These are phyloP conservation scores for Drosophila infuscata DNA, from an alignment of 2,888 invertebrate species.

Conservation along the genomic window DNA sequence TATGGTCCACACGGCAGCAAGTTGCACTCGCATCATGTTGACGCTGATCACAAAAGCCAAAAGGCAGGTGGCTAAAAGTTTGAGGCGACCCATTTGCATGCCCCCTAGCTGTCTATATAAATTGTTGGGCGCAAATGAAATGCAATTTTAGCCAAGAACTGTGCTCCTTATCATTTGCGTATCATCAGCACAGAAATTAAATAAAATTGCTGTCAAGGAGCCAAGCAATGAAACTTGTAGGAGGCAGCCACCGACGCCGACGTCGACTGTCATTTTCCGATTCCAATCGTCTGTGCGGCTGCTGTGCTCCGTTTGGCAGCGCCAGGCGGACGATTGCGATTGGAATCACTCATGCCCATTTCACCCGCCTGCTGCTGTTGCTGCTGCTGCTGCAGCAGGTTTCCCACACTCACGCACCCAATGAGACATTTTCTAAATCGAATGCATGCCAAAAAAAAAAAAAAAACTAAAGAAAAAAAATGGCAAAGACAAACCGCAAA, in stretches of 20 bases:
- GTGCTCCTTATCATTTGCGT: conserved; percentile 67
- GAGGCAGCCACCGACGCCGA: conserved; percentile 59
- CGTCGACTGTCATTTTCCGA: conserved; percentile 54
- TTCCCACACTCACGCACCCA: conserved; percentile 78
- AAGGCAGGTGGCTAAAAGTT: conserved; percentile 36
- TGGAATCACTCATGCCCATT: conserved; percentile 70
- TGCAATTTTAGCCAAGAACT: conserved; percentile 65
- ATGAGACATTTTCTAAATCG: conserved; percentile 76
- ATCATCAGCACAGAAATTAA: conserved; percentile 70
- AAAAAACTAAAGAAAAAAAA: conserved; percentile 36
- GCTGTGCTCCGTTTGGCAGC: conserved; percentile 79
- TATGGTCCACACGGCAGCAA: conserved; percentile 58
- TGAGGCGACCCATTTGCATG: conserved; percentile 57
- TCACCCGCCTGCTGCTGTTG: conserved; percentile 56
- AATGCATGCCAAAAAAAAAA: conserved; percentile 68
- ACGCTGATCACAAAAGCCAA: conserved; percentile 63
- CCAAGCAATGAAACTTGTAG: conserved; percentile 62
- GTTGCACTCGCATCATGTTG: conserved; percentile 67
- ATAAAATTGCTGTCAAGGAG: conserved; percentile 70
- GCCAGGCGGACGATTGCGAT: conserved; percentile 64
- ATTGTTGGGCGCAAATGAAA: conserved; percentile 65
- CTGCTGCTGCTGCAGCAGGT: conserved; percentile 12
- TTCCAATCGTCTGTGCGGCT: conserved; percentile 74
- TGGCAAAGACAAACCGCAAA: conserved; percentile 78
- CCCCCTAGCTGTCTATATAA: conserved; percentile 44